Conservation (phyloP, 2,797 vertebrate genomes). For the Fundulus diaphanus region DNA sequence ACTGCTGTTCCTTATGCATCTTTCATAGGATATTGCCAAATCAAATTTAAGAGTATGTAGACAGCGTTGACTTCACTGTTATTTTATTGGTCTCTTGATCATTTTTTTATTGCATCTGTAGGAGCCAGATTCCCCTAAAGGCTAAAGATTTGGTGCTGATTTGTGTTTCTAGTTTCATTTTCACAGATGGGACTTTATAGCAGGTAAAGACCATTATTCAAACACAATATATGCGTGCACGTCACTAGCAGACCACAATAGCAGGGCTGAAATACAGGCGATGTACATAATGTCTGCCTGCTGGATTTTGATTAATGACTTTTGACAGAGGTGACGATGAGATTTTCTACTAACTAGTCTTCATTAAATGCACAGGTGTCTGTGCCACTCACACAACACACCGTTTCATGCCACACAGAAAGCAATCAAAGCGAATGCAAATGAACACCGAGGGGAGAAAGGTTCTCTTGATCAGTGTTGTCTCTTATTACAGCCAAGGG, state of each 20-base stretch:
- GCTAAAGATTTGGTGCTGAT: constrained; percentile 3
- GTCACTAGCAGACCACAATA: constrained; percentile 17
- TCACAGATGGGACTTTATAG: constrained; percentile 28
- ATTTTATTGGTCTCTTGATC: constrained; percentile 54
- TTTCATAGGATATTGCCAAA: neutral
- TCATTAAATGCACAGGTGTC: constrained; percentile 36
- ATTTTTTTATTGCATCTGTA: constrained; percentile 12
- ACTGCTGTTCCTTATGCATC: neutral
- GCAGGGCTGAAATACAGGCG: constrained; percentile 44
- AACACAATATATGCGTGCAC: constrained; percentile 63
- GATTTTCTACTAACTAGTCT: constrained; percentile 33
- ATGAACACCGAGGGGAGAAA: constrained; percentile 16
- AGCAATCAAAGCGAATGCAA: neutral
- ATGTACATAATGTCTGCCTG: constrained; percentile 43
- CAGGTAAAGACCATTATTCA: constrained; percentile 40
- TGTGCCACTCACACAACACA: constrained; percentile 13
- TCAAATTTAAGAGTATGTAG: neutral
- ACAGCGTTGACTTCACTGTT: constrained; percentile 31
- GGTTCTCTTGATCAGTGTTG: neutral
- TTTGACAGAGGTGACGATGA: constrained; percentile 57
- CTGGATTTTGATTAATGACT: constrained; percentile 63
- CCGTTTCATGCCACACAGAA: neutral
- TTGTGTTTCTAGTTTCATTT: constrained; percentile 5
- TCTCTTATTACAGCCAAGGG: constrained; percentile 16
- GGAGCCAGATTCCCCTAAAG: constrained; percentile 4